Evolutionary conservation across 2,113 vertebrate species (phyloP), one percentile per base, ranked within the genome.

Genomic region (Sebastes fasciatus): DNA sequence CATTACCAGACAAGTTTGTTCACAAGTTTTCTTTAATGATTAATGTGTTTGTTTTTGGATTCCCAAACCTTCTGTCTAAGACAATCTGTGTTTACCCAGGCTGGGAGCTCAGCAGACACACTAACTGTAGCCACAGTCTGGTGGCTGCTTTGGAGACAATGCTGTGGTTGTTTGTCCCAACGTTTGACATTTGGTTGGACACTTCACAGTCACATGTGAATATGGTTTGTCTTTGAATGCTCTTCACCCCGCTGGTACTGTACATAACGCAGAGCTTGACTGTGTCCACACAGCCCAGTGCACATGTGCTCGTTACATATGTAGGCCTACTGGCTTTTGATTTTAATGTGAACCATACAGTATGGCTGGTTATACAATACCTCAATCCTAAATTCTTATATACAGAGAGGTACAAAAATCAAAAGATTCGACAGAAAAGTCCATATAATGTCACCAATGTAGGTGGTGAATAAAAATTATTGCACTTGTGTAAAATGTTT

Each of bases 11-110:
- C 77, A 79, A 80, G 70, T 81, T 85, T 80, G 71, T 86, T 86
- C 77, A 83, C 79, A 84, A 40, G 43, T 86, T 79, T 84, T 79
- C 45, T 82, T 86, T 82, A 85, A 89, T 88, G 75, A 86, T 86
- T 86, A 80, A 86, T 80, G 78, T 81, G 79, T 79, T 75, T 76
- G 49, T 79, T 86, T 34, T 84, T 73, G 71, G 77, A 86, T 85
- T 85, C 63, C 77, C 79, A 88, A 83, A 85, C 76, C 82, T 77
- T 83, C 76, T 85, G 79, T 74, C 70, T 55, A 8, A n/a, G 42
- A 74, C 79, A 82, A 40, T 77, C 86, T 88, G 82, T 84, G 84
- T 89, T 89, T 91, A 86, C 61, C 34, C 72, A 58, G 69, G 34
- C 79, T 77, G 79, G 57, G 8, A 87, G 73, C 72, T 91, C 16